Base-by-base conservation (phyloP, 2,797 vertebrate species). In the Cephalopachus bancanus region DNA sequence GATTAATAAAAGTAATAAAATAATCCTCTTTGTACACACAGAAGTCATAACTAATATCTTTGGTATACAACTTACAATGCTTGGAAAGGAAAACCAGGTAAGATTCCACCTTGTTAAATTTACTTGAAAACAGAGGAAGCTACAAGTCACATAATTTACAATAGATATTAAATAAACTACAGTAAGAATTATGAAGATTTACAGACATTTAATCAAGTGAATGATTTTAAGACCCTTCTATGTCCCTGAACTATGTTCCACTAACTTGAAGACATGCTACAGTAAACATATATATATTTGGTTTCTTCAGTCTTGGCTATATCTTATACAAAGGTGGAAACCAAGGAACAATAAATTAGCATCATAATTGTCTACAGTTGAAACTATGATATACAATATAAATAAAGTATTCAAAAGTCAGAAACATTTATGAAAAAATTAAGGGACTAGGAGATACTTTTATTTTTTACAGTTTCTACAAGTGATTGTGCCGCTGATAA, bases 321-420 rank as follows among this genome's bases (percentile, higher is more conserved):
- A 99, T 99, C 99, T 99, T 99, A 99, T 98, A 99, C 98, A 99
- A 98, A 98, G 99, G 99, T 98, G 4, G 99, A 99, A 99, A 99
- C 99, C 97, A 98, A 99, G 98, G 99, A 98, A 99, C 99, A 99
- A 99, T 99, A 99, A 99, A 99, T 99, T 99, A 99, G 98, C 98
- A 99, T 99, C 98, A 98, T 99, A 99, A 99, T 99, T 99, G 99
- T 99, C 99, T 99, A 99, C 99, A 99, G 99, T 98, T 98, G 99
- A 99, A 99, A 99, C 99, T 99, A 99, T 99, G 99, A 99, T 99
- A 99, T 99, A 99, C 99, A 99, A 99, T 99, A 99, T 99, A 99
- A 99, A 99, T 98, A 99, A 99, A 99, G 99, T 99, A 99, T 99
- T 98, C 98, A 99, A 99, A 99, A 99, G 98, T 98, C 98, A 98